Evolutionary conservation across 2,888 invertebrate genomes (phyloP), one percentile per base, ranked within the genome.

Genomic region (Drosophila birchii): DNA sequence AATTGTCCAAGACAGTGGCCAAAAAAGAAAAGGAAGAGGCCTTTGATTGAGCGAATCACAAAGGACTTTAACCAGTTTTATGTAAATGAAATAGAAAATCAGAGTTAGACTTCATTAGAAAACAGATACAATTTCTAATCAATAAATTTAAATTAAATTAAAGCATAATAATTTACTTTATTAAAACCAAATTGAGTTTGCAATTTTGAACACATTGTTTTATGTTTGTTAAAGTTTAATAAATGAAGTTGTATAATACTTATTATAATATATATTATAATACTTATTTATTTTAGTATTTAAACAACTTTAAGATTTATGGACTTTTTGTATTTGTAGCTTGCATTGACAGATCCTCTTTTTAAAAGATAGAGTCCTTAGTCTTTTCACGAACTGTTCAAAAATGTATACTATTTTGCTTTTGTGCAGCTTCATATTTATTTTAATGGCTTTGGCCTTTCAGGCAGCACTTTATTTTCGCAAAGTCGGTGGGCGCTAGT

Each of bases 1-100:
- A 88, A 89, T 89, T 79, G 88, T 64, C 54, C 68, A 59, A 55
- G 43, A 43, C 53, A 11, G 26, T 34, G 23, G 18, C 23, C 9
- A n/a, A 43, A 39, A 8, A 8, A 9, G 1, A 20, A 8, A 36
- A n/a, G 14, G 14, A 23, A 20, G 1, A 11, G 26, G 34, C 32
- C 43, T 75, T 58, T 53, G 57, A 41, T 60, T 75, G 34, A 20
- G 39, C 20, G 29, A 41, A 61, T 62, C 36, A 29, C 7, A 3
- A 18, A 29, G 9, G 16, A 2, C 4, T 14, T 20, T 12, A 18
- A 11, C 1, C 1, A 3, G 1, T 26, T 49, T 16, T 16, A 38
- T 56, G 41, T 7, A 32, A 56, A 41, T 26, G 0, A 26, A 14
- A 45, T 14, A 12, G 7, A 3, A 26, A 26, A 26, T 16, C 2